Percentiles rank a stretch among this genome's conserved stretches.
Conservation (phyloP, 2,797 vertebrate genomes). For the Tauraco hartlaubi region DNA sequence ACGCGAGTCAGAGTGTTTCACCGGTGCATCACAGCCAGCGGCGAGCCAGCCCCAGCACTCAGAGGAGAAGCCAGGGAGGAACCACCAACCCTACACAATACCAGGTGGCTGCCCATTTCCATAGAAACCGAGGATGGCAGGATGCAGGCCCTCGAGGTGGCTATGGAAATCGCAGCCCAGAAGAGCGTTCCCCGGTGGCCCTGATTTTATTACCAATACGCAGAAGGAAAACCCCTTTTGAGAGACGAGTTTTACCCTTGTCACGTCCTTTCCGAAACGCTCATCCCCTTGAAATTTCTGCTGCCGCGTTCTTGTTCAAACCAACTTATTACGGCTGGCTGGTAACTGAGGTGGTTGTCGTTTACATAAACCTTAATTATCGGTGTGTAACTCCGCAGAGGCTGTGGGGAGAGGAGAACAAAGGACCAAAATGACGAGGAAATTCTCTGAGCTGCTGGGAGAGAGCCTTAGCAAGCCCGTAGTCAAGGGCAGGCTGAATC, state of each 20-base stretch:
- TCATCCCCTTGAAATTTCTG: slow-evolving; percentile 15
- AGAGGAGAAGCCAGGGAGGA: accelerated
- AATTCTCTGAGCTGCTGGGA: background rate
- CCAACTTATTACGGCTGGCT: background rate
- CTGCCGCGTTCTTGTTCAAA: background rate
- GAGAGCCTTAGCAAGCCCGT: background rate
- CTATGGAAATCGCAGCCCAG: background rate
- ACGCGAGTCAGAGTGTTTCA: accelerated
- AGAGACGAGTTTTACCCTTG: background rate
- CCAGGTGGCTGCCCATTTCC: background rate
- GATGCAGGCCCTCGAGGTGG: background rate
- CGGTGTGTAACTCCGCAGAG: background rate
- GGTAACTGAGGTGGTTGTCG: background rate
- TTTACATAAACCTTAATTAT: slow-evolving; percentile 51
- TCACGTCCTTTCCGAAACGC: accelerated
- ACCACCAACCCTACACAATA: accelerated
- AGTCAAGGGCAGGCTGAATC: background rate
- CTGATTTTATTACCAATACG: background rate
- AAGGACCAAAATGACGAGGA: slow-evolving; percentile 18
- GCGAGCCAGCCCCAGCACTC: background rate
- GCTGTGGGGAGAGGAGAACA: slow-evolving; percentile 25
- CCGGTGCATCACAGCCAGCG: accelerated
- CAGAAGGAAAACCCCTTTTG: background rate
- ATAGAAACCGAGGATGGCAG: background rate
- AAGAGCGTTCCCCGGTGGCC: background rate